Conservation (phyloP, 2,888 invertebrate genomes). For the Gisinianus flammeolus region DNA sequence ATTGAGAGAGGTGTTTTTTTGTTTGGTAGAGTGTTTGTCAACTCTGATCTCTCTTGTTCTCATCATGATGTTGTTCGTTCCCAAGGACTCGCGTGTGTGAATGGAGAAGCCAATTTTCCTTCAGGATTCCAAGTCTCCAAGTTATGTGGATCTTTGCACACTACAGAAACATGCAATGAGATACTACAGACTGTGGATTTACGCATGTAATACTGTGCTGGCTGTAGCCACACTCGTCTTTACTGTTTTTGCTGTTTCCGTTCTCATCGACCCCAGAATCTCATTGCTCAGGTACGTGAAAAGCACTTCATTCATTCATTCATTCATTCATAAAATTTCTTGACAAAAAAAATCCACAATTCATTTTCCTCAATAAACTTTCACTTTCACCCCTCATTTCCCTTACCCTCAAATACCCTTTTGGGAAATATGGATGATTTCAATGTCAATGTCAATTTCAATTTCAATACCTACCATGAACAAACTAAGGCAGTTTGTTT, state of each 20-base stretch:
- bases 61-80: constrained; percentile 15
- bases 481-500: no score
- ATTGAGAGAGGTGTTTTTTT: no score
- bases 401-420: no score
- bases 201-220: constrained; percentile 88
- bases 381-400: no score
- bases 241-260: constrained; percentile 72
- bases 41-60: background rate
- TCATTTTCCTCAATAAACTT: no score
- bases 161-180: constrained; percentile 61
- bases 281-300: constrained; percentile 66
- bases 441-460: no score
- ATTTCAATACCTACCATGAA: no score
- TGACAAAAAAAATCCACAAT: no score
- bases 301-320: no score
- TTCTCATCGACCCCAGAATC: constrained; percentile 62
- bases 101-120: constrained; percentile 54
- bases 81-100: constrained; percentile 47
- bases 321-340: no score
- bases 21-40: background rate
- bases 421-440: no score
- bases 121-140: constrained; percentile 52
- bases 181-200: constrained; percentile 77
- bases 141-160: constrained; percentile 59
- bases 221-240: constrained; percentile 82